These are phyloP conservation scores for Boulengeromyrus knoepffleri DNA, from an alignment of 2,113 vertebrate species.

Conservation along the genomic window DNA sequence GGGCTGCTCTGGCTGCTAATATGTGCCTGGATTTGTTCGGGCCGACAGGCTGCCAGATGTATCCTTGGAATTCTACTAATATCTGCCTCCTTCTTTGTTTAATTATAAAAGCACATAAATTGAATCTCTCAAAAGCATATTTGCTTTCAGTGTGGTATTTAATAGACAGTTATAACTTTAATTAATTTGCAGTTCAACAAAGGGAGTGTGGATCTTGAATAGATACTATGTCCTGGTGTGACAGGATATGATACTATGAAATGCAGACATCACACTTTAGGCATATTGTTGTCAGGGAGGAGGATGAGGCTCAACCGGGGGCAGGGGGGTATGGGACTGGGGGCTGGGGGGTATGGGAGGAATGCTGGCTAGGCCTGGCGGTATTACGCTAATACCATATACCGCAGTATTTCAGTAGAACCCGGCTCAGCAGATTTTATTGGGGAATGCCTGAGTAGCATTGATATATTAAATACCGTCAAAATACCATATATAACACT, in stretches of 20 bases:
- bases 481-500: too few relatives aligned
- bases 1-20: neutral
- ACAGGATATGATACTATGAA: neutral
- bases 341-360: too few relatives aligned
- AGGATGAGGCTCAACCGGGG: too few relatives aligned
- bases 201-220: neutral
- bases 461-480: too few relatives aligned
- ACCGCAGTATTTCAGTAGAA: too few relatives aligned
- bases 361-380: neutral
- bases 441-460: too few relatives aligned
- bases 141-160: neutral
- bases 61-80: neutral
- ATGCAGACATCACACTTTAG: neutral
- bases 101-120: neutral
- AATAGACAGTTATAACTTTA: neutral
- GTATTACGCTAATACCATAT: too few relatives aligned
- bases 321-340: neutral
- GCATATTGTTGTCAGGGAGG: neutral
- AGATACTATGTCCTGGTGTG: neutral
- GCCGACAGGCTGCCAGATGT: neutral
- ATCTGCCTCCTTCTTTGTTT: neutral
- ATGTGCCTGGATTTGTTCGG: neutral
- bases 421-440: too few relatives aligned
- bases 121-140: neutral
- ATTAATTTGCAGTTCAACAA: neutral